These are phyloP conservation scores for Brienomyrus brachyistius DNA, from an alignment of 2,113 vertebrate species.

Conservation along the genomic window DNA sequence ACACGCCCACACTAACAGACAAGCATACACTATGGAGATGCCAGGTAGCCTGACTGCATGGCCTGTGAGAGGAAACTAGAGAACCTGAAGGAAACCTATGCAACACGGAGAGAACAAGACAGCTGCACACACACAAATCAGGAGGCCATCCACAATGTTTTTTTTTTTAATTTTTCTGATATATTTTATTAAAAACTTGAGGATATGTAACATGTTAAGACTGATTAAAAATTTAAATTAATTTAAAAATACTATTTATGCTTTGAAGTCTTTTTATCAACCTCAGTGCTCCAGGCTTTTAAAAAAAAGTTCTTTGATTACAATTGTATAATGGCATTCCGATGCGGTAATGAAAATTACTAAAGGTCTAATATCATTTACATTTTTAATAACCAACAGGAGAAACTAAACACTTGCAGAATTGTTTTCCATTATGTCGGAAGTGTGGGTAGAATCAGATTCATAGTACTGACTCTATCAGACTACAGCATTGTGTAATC, in stretches of 20 bases:
- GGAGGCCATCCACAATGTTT: not conserved
- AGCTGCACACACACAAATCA: not conserved
- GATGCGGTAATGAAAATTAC: not conserved
- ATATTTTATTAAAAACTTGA: not conserved
- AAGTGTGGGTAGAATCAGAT: not conserved
- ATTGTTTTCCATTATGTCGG: not conserved
- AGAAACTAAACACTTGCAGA: not conserved
- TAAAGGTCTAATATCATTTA: not conserved
- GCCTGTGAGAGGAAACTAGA: not conserved
- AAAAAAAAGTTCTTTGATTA: not conserved
- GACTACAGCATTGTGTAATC: not conserved
- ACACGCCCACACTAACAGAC: not conserved
- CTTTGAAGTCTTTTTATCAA: not conserved
- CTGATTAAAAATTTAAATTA: not conserved
- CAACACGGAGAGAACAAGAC: not conserved
- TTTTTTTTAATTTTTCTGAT: not conserved
- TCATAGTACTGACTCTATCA: not conserved
- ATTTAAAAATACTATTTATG: not conserved
- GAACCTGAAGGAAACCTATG: not conserved
- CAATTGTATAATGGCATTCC: not conserved
- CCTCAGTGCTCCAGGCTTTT: not conserved
- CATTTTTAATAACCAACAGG: not conserved
- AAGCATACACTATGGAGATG: not conserved
- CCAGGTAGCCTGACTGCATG: not conserved
- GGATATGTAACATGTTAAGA: not conserved